Evolutionary conservation across 2,113 vertebrate species (phyloP), one percentile per base, ranked within the genome.

Genomic region (Oriolus oriolus): DNA sequence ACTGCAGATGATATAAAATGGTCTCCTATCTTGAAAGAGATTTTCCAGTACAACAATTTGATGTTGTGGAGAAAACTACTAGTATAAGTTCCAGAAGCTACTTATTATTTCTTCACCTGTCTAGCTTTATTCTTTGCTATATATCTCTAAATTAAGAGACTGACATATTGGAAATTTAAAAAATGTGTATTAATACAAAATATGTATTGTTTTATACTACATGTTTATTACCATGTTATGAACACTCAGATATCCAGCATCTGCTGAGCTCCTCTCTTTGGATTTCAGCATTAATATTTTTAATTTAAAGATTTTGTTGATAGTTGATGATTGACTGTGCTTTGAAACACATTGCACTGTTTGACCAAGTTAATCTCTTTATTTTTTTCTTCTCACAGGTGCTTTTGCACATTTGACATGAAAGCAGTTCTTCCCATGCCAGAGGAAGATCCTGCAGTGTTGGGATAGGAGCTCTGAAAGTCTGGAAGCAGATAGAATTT

Each of bases 331-430:
- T 49, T 76, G 15, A 33, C 8, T 2, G 1, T 28, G 33, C 28
- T 76, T 86, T 77, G 49, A 80, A 89, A 80, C 18, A 27, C 6
- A 42, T 18, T 47, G 8, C 4, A 65, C 9, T n/a, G 1, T 50
- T 84, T 73, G 14, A 9, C 65, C 15, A 42, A 42, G 2, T 54
- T 70, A 35, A 15, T 44, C 0, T 66, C 0, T 61, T 12, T 7
- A 4, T 52, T 47, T 60, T 73, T 61, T 60, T 44, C 2, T 64
- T 59, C 24, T 84, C 30, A 60, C 2, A 23, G 7, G 4, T 14
- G 2, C 28, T 89, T 81, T 70, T 78, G 21, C 5, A 61, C 11
- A 44, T 57, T 87, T 89, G 27, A 60, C 30, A 18, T 41, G 24
- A 44, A 84, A 70, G 57, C 33, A 2, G 0, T 11, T 74, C 26